These are phyloP conservation scores for Ctenomys sociabilis DNA, from an alignment of 2,113 vertebrate species.

Conservation along the genomic window DNA sequence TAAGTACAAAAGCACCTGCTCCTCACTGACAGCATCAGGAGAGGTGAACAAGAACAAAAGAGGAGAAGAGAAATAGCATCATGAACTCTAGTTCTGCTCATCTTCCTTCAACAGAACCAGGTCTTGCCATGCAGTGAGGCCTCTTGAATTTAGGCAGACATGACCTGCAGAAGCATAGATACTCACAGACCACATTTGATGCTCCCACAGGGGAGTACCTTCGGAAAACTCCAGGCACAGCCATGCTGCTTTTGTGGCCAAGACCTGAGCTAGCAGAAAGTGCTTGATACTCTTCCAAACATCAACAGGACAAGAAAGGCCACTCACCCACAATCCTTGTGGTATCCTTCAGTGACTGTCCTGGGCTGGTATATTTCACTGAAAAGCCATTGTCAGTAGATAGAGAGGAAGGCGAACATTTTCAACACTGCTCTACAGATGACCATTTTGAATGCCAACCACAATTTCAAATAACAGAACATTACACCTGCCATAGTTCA, in stretches of 20 bases:
- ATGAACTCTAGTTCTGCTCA: not conserved
- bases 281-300: not conserved
- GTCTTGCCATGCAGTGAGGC: accelerated
- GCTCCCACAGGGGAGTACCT: not conserved
- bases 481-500: not conserved
- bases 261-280: conserved; percentile 7
- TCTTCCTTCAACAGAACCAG: not conserved
- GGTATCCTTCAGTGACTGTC: not conserved
- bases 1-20: not conserved
- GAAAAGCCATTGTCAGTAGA: not conserved
- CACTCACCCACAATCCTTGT: not conserved
- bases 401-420: not conserved
- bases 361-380: not conserved
- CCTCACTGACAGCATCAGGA: not conserved
- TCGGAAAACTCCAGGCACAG: not conserved
- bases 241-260: not conserved
- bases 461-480: not conserved
- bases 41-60: not conserved
- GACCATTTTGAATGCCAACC: not conserved
- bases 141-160: not conserved
- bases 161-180: not conserved
- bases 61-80: not conserved
- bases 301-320: not conserved
- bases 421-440: not conserved
- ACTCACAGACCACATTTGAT: not conserved